Evolutionary conservation across 2,888 invertebrate genomes (phyloP).

Genomic region (Microctonus aethiopoides): DNA sequence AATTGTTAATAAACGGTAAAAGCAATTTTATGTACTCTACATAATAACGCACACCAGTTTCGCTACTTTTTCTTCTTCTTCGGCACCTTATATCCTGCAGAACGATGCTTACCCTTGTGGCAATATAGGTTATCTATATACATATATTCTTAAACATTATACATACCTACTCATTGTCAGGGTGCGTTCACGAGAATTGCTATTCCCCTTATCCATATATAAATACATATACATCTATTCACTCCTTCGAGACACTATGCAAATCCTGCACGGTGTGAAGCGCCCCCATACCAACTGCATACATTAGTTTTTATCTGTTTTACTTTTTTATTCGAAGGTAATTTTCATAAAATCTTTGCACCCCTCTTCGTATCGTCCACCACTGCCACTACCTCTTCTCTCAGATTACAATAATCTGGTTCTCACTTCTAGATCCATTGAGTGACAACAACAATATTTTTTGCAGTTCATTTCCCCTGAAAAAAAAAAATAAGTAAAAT

Average conservation of each 20-base stretch:
- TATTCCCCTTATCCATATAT: background rate
- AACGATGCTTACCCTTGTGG: constrained; percentile 2
- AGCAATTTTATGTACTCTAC: constrained; percentile 66
- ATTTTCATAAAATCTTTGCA: constrained; percentile 60
- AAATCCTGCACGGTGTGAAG: constrained; percentile 48
- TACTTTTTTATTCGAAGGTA: constrained; percentile 57
- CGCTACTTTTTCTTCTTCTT: constrained; percentile 32
- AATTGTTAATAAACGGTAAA: constrained; percentile 66
- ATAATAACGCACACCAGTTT: constrained; percentile 48
- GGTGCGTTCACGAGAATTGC: constrained; percentile 6
- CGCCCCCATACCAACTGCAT: constrained; percentile 49
- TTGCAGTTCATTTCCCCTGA: background rate
- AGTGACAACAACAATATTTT: background rate
- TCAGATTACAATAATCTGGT: background rate
- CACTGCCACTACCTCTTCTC: background rate
- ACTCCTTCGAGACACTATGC: constrained; percentile 48
- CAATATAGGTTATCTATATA: constrained; percentile 8
- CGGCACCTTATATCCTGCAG: background rate
- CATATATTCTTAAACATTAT: constrained; percentile 25
- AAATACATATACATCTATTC: constrained; percentile 5
- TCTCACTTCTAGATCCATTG: background rate
- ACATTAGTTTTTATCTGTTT: constrained; percentile 64
- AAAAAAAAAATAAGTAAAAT: background rate
- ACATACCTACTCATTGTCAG: constrained; percentile 28
- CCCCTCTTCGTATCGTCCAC: background rate